Percentiles rank a stretch among this genome's conserved stretches.
phyloP scores from a whole-genome alignment of 2,797 vertebrate species.

The Miichthys miiuy region DNA sequence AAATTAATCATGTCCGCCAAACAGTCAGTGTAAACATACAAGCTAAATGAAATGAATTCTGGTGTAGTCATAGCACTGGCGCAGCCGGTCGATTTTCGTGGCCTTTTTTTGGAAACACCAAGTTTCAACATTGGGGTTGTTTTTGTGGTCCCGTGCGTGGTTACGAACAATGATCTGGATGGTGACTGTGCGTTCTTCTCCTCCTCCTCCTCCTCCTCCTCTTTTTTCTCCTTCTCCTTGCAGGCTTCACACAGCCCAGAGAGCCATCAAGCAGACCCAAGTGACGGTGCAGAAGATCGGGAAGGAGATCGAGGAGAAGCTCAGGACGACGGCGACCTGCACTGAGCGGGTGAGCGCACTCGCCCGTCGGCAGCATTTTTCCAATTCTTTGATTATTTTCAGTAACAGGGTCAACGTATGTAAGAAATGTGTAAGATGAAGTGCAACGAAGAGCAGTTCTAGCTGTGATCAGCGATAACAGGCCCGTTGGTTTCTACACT shows the following conservation, averaged over 20 bases:
- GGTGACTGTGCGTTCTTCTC: slow-evolving; percentile 44
- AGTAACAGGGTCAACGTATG: neutral
- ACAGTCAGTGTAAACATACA: slow-evolving; percentile 55
- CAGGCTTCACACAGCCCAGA: slow-evolving; percentile 97
- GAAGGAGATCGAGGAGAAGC: slow-evolving; percentile 98
- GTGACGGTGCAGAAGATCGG: slow-evolving; percentile 98
- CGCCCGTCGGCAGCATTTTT: neutral
- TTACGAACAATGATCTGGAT: slow-evolving; percentile 34
- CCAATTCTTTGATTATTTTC: slow-evolving; percentile 2
- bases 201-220: neutral
- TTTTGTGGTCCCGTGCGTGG: slow-evolving; percentile 40
- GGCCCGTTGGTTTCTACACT: slow-evolving; percentile 12
- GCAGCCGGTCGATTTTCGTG: slow-evolving; percentile 36
- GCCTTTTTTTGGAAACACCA: slow-evolving; percentile 12
- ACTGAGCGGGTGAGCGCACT: slow-evolving; percentile 90
- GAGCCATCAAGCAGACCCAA: slow-evolving; percentile 99
- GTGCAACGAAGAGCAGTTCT: slow-evolving; percentile 3
- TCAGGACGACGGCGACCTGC: slow-evolving; percentile 92
- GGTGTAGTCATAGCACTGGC: slow-evolving; percentile 33
- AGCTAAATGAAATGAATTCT: slow-evolving; percentile 43
- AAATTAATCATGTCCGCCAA: slow-evolving; percentile 39
- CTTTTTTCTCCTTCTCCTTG: neutral
- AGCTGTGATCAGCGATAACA: slow-evolving; percentile 41
- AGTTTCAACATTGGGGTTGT: slow-evolving; percentile 27
- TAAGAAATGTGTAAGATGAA: slow-evolving; percentile 6